Evolutionary conservation across 1,140 invertebrate species (phyloP).

Genomic region (Eriosoma lanigerum): DNA sequence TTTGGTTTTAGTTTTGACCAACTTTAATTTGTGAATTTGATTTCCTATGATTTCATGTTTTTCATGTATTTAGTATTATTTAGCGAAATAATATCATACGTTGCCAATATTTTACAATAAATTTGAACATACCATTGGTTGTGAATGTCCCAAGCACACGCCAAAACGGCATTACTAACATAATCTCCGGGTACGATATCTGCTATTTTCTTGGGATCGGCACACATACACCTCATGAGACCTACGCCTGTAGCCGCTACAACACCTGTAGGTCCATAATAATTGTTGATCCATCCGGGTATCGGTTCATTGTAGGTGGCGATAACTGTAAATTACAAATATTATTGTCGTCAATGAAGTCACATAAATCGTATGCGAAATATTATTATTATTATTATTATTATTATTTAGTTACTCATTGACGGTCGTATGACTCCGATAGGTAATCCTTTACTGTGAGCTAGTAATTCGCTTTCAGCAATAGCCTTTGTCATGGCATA

Average conservation of each 20-base stretch:
- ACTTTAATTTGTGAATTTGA: too few relatives aligned
- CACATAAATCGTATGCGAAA: not conserved
- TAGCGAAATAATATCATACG: too few relatives aligned
- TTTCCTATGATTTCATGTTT: too few relatives aligned
- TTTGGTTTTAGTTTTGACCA: too few relatives aligned
- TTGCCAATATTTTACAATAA: too few relatives aligned
- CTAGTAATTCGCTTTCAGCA: conserved; percentile 64
- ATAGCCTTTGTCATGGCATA: conserved; percentile 71
- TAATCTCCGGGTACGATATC: conserved; percentile 80
- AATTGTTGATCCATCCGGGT: conserved; percentile 81
- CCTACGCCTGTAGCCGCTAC: conserved; percentile 65
- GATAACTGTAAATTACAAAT: conserved; percentile 66
- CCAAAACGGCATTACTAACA: conserved; percentile 74
- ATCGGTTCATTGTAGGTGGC: conserved; percentile 76
- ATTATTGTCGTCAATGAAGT: too few relatives aligned
- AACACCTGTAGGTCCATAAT: conserved; percentile 75
- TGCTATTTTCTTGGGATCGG: conserved; percentile 63
- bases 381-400: not conserved
- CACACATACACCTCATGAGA: conserved; percentile 65
- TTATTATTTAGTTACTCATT: conserved; percentile 58
- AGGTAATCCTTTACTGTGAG: conserved; percentile 64
- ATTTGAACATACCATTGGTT: conserved; percentile 48
- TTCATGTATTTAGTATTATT: too few relatives aligned
- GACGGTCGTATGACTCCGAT: conserved; percentile 62
- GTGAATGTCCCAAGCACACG: conserved; percentile 68